Evolutionary conservation across 1,140 invertebrate genomes (phyloP), one percentile per base, ranked within the genome.

Genomic region (Phocides pigmalion): DNA sequence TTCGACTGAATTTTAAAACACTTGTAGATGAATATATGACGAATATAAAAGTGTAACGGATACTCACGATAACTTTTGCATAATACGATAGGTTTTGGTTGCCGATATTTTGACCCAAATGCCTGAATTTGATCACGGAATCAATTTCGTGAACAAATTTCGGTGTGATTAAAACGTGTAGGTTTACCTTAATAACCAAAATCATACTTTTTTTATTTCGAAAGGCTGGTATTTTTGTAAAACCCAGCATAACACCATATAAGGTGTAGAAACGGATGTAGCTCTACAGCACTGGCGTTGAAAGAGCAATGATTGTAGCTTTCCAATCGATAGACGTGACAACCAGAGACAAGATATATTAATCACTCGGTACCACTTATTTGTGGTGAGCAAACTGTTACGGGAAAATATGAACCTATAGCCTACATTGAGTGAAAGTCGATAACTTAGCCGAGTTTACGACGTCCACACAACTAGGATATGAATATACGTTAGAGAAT

Each of bases 401-500:
- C 62, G 50, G 62, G 74, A 74, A 74, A 76, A 67, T 69, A 61
- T 73, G 47, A 49, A 59, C 39, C 47, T 54, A 25, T 59, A 64
- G 61, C 67, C 64, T 69, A 70, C 66, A 66, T 70, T 69, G 50
- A 67, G 59, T 67, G 64, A 69, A 72, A 75, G 58, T 64, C 44
- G 49, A 64, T 66, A 66, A 59, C 17, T 49, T 49, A 61, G 58
- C 35, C 17, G 9, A 53, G 61, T 58, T 65, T 54, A 62, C 35
- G 44, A 54, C 14, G 25, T 17, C 25, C 16, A 46, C 41, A 35
- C 53, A 32, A 39, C 46, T 56, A 53, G 46, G 56, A 58, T 54
- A 37, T 51, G 11, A 46, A 64, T 64, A 20, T 39, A 49, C 39
- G 22, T 37, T 64, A 47, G 37, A 42, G 37, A n/a, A 49, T 64